Percentiles rank a stretch among this genome's conserved stretches.
These are phyloP conservation scores for Thamnophis sirtalis DNA, from an alignment of 2,113 vertebrate genomes.

Conservation along the genomic window DNA sequence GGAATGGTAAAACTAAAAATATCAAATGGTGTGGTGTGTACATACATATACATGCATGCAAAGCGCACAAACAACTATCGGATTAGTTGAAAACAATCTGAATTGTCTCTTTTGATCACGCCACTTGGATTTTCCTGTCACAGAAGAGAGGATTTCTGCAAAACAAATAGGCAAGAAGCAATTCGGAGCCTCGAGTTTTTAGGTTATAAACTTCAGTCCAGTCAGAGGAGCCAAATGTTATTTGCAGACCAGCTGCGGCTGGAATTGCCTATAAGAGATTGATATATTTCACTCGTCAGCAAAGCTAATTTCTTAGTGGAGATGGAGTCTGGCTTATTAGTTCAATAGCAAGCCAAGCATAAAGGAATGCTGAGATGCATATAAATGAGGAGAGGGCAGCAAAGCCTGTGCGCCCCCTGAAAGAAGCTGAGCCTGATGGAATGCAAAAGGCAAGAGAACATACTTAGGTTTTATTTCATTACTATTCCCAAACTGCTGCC, in stretches of 20 bases:
- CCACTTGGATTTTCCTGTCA: neutral
- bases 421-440: neutral
- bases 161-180: neutral
- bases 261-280: neutral
- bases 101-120: too few relatives aligned
- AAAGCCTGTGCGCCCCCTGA: too few relatives aligned
- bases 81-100: neutral
- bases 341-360: neutral
- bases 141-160: neutral
- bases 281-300: neutral
- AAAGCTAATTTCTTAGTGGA: neutral
- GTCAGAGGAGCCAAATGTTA: neutral
- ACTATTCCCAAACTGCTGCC: fast-evolving
- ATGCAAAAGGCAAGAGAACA: neutral
- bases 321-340: neutral
- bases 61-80: neutral
- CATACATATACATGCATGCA: neutral
- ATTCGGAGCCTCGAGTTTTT: neutral
- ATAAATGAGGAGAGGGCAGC: neutral
- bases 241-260: fast-evolving
- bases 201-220: neutral
- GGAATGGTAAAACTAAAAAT: neutral
- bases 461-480: fast-evolving
- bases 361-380: neutral
- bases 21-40: neutral